A percentile compares a stretch with the other conserved stretches of the same genome.
Evolutionary conservation across 2,797 vertebrate species (phyloP).

Genomic region (Cetoscarus ocellatus): DNA sequence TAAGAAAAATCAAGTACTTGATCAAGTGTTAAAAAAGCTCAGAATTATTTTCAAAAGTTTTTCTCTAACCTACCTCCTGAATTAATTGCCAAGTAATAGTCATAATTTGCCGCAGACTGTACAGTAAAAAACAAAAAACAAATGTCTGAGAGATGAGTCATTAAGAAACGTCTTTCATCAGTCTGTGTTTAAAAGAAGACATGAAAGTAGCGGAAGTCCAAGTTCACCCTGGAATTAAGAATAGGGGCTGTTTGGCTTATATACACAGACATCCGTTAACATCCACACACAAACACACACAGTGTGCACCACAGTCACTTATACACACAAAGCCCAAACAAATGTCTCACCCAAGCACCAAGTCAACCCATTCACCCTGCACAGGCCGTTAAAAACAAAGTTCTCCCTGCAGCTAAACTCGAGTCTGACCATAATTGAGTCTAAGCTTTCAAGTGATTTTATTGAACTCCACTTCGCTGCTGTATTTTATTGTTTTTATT

Average conservation of each 20-base stretch:
- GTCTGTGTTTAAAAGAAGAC: conserved; percentile 46
- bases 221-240: conserved; percentile 69
- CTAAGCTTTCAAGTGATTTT: conserved; percentile 70
- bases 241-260: conserved; percentile 67
- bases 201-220: conserved; percentile 70
- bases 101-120: background rate
- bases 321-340: conserved; percentile 42
- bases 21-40: background rate
- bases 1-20: too few relatives aligned
- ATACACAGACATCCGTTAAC: conserved; percentile 71
- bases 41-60: background rate
- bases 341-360: conserved; percentile 53
- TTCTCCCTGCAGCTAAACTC: conserved; percentile 65
- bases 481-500: conserved; percentile 61
- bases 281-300: conserved; percentile 59
- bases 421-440: conserved; percentile 65
- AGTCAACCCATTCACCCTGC: conserved; percentile 66
- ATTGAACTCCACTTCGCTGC: conserved; percentile 69
- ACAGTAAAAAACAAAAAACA: conserved; percentile 38
- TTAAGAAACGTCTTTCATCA: conserved; percentile 45
- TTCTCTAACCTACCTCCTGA: background rate
- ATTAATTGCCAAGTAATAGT: background rate
- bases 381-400: conserved; percentile 68
- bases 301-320: conserved; percentile 41
- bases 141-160: conserved; percentile 54